Percentiles rank a stretch among this genome's conserved stretches.
phyloP scores from a whole-genome alignment of 2,888 invertebrate species.

The Odontocolon sp. region DNA sequence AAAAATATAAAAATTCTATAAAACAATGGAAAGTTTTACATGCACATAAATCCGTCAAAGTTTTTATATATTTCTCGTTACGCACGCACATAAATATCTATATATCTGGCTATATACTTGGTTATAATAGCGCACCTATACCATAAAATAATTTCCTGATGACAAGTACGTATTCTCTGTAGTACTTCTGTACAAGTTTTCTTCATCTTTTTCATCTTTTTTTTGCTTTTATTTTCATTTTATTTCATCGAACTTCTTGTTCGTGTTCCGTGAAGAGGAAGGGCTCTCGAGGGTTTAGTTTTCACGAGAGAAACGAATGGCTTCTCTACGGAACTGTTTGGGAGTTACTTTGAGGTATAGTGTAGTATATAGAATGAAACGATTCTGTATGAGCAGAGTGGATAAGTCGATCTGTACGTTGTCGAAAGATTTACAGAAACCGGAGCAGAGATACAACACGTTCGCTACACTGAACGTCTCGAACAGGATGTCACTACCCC shows the following conservation, averaged over 20 bases:
- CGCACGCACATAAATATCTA: too few species aligned
- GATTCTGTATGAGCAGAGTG: not conserved
- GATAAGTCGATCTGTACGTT: not conserved
- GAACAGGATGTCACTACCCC: not conserved
- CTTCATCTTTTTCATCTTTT: not conserved
- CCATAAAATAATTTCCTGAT: too few species aligned
- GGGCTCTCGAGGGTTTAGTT: slow-evolving; percentile 39
- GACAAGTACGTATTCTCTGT: too few species aligned
- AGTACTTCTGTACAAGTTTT: not conserved
- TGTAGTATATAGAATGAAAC: slow-evolving; percentile 1
- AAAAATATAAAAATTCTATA: too few species aligned
- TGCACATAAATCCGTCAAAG: too few species aligned
- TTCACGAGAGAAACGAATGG: slow-evolving; percentile 36
- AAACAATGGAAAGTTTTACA: too few species aligned
- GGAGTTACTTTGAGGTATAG: not conserved
- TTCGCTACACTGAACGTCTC: not conserved
- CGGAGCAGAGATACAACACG: slow-evolving; percentile 30
- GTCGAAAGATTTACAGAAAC: slow-evolving; percentile 44
- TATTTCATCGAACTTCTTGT: slow-evolving; percentile 42
- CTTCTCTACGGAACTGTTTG: slow-evolving; percentile 37
- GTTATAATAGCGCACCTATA: too few species aligned
- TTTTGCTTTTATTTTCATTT: slow-evolving; percentile 28
- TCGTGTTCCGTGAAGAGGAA: not conserved
- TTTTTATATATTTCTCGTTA: too few species aligned
- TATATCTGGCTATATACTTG: too few species aligned